phyloP scores from a whole-genome alignment of 2,888 invertebrate genomes.

The Drosophila neutralis region DNA sequence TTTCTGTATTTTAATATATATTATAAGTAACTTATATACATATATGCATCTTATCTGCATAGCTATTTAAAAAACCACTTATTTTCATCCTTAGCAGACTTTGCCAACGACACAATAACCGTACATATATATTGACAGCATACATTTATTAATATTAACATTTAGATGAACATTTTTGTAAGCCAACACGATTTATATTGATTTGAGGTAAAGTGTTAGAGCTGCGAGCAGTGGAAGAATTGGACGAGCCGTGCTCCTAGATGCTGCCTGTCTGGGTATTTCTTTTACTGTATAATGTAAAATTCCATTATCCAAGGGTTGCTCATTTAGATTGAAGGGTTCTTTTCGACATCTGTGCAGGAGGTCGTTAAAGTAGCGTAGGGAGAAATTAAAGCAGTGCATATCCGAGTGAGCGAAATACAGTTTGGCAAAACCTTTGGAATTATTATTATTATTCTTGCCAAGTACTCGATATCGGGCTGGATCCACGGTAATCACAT shows the following conservation, averaged over 20 bases:
- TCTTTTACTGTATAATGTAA: constrained; percentile 20
- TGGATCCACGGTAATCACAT: constrained; percentile 3
- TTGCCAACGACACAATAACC: background rate
- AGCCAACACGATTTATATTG: background rate
- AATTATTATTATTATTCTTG: accelerated
- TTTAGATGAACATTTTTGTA: background rate
- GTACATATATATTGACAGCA: background rate
- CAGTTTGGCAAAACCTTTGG: background rate
- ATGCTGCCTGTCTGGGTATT: background rate
- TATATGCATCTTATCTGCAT: background rate
- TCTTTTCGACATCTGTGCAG: background rate
- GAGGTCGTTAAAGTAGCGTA: constrained; percentile 23
- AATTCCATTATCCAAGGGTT: background rate
- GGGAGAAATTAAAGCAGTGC: constrained; percentile 21
- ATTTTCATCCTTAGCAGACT: background rate
- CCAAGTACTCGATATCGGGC: background rate
- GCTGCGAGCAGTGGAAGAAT: background rate
- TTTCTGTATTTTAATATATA: background rate
- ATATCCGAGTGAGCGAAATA: constrained; percentile 17
- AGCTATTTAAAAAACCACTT: background rate
- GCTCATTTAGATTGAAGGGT: background rate
- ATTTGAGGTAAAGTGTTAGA: background rate
- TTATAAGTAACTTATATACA: too few species aligned
- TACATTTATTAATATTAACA: background rate
- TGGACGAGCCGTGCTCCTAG: background rate